phyloP scores from a whole-genome alignment of 2,113 vertebrate genomes.

The Trematocara zebra region DNA sequence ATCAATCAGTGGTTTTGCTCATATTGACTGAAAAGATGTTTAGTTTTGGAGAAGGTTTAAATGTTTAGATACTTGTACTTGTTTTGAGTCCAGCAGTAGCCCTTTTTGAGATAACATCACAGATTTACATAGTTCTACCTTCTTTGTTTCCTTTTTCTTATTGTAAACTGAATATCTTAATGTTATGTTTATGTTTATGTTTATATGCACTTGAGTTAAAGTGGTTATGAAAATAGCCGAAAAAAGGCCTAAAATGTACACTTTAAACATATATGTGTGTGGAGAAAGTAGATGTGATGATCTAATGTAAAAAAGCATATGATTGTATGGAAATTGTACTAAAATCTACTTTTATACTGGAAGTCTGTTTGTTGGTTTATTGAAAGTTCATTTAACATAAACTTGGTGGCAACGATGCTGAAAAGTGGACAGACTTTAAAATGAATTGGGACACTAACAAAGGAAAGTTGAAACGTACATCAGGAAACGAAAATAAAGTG shows the following conservation, averaged over 20 bases:
- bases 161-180: neutral
- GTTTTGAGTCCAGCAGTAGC: neutral
- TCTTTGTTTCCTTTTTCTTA: neutral
- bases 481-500: neutral
- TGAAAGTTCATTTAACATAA: neutral
- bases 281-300: neutral
- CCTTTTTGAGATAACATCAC: neutral
- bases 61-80: neutral
- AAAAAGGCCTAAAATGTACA: neutral
- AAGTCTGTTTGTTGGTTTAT: neutral
- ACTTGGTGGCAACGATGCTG: neutral
- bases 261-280: neutral
- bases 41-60: neutral
- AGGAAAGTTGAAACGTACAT: neutral
- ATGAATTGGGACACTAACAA: neutral
- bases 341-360: fast-evolving
- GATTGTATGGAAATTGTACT: neutral
- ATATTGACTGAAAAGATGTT: neutral
- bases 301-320: neutral
- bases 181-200: neutral
- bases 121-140: neutral
- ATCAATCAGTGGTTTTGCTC: neutral
- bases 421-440: neutral
- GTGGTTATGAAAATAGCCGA: neutral
- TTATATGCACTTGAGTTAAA: neutral